phyloP scores from a whole-genome alignment of 2,888 invertebrate genomes.

The Drosophila silvestris region DNA sequence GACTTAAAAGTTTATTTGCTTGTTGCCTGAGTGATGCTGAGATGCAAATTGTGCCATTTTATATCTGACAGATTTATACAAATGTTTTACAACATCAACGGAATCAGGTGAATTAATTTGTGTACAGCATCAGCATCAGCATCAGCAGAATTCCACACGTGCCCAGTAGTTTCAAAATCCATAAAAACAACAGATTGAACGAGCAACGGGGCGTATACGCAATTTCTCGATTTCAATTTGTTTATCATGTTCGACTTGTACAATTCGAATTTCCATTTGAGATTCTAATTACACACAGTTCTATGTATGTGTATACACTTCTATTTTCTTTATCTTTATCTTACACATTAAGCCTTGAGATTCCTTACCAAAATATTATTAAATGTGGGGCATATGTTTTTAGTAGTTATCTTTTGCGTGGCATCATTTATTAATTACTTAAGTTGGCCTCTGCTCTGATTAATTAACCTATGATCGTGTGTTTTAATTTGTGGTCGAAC shows the following conservation, averaged over 20 bases:
- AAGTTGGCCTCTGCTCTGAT: conserved; percentile 12
- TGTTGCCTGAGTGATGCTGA: conserved; percentile 58
- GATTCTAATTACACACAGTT: conserved; percentile 48
- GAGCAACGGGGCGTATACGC: conserved; percentile 40
- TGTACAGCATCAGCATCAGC: conserved; percentile 23
- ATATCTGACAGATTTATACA: conserved; percentile 34
- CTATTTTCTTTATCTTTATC: neutral
- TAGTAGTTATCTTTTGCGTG: neutral
- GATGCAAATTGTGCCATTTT: conserved; percentile 28
- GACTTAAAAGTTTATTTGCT: conserved; percentile 37
- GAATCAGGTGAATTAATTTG: conserved; percentile 47
- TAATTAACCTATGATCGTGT: neutral
- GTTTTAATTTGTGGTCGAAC: neutral
- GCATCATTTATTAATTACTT: neutral
- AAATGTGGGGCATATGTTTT: conserved; percentile 20
- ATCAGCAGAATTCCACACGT: conserved; percentile 41
- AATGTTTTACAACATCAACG: conserved; percentile 23
- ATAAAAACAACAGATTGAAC: conserved; percentile 23
- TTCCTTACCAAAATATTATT: conserved; percentile 8
- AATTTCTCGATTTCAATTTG: conserved; percentile 42
- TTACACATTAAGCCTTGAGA: conserved; percentile 36
- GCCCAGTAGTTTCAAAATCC: conserved; percentile 31
- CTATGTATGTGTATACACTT: conserved; percentile 3
- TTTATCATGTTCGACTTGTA: conserved; percentile 42
- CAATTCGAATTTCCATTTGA: conserved; percentile 50